A percentile compares a stretch with the other conserved stretches of the same genome.
These are phyloP conservation scores for Lutjanus erythropterus DNA, from an alignment of 2,113 vertebrate species.

Conservation along the genomic window DNA sequence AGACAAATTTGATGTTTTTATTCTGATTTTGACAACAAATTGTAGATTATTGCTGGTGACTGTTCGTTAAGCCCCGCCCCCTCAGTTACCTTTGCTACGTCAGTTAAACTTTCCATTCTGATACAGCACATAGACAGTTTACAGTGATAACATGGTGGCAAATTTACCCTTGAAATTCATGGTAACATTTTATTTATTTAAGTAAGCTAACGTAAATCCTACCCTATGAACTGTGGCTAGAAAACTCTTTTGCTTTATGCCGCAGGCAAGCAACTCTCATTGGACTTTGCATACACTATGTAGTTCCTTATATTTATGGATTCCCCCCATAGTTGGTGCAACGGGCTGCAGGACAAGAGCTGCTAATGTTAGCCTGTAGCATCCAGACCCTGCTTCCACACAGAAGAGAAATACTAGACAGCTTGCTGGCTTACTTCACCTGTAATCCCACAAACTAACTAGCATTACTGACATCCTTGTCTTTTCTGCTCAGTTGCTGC, in stretches of 20 bases:
- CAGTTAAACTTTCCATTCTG: background rate
- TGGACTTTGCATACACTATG: no score
- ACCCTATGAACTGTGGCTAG: no score
- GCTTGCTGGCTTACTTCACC: background rate
- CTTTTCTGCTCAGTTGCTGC: background rate
- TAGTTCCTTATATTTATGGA: no score
- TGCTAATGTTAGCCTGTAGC: background rate
- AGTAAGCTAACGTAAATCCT: no score
- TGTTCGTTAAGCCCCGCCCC: conserved; percentile 25
- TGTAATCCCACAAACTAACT: background rate
- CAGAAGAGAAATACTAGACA: background rate
- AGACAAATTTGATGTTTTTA: conserved; percentile 15
- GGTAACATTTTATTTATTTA: no score
- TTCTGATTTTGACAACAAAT: conserved; percentile 7
- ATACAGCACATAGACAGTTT: background rate
- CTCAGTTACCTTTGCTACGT: background rate
- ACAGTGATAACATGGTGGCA: background rate
- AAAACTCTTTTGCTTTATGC: no score
- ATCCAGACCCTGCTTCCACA: background rate
- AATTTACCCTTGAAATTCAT: background rate
- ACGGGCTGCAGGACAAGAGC: background rate
- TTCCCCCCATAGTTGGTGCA: no score
- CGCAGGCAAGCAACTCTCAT: no score
- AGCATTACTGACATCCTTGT: background rate
- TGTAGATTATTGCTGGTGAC: background rate